Conservation (phyloP, 2,888 invertebrate genomes). For the Trissoscelio sp. region DNA sequence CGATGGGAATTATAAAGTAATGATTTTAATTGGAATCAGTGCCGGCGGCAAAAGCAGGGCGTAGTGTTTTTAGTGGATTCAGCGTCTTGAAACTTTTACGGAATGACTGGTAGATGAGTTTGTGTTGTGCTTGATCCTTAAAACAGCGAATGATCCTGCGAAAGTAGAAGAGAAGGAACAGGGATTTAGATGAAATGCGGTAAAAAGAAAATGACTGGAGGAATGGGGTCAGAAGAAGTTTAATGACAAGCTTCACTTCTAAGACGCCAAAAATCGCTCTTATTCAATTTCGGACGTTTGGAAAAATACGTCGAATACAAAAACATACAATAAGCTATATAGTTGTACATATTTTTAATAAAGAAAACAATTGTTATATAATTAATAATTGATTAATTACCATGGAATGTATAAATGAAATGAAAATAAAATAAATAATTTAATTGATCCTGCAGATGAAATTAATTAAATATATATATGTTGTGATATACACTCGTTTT, state of each 20-base stretch:
- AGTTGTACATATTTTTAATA: too few relatives aligned
- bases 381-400: too few relatives aligned
- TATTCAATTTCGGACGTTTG: constrained; percentile 30
- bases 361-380: too few relatives aligned
- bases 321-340: too few relatives aligned
- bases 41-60: constrained; percentile 1
- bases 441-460: too few relatives aligned
- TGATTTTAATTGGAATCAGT: constrained; percentile 19
- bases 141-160: constrained; percentile 17
- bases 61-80: constrained; percentile 15
- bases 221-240: constrained; percentile 31
- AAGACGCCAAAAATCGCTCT: constrained; percentile 32
- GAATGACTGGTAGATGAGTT: constrained; percentile 23
- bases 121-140: constrained; percentile 17
- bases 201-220: constrained; percentile 11
- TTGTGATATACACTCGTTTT: too few relatives aligned
- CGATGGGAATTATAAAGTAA: neutral
- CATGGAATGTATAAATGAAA: too few relatives aligned
- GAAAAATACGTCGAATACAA: neutral
- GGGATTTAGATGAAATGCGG: constrained; percentile 22
- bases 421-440: too few relatives aligned
- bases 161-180: constrained; percentile 13
- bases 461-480: too few relatives aligned
- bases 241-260: constrained; percentile 40
- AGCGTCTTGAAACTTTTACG: constrained; percentile 16